Evolutionary conservation across 2,888 invertebrate species (phyloP).

Genomic region (Tigriopus californicus): DNA sequence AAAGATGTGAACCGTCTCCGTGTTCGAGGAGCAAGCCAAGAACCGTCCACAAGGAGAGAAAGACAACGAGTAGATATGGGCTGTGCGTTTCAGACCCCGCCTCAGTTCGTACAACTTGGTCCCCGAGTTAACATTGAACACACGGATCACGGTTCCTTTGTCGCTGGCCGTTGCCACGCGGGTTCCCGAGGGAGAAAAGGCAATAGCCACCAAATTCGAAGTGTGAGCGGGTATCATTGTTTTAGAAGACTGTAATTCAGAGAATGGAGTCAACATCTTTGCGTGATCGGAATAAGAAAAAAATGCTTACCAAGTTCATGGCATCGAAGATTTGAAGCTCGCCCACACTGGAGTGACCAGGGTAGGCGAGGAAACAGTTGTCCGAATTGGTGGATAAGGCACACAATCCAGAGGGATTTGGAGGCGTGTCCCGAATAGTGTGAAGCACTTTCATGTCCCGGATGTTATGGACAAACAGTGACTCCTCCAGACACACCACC

Average conservation of each 20-base stretch:
- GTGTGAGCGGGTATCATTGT: slow-evolving; percentile 94
- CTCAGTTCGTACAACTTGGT: slow-evolving; percentile 83
- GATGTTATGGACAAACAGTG: slow-evolving; percentile 94
- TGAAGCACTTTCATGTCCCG: slow-evolving; percentile 91
- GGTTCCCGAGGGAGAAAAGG: slow-evolving; percentile 36
- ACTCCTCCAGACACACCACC: slow-evolving; percentile 92
- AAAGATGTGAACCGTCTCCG: slow-evolving; percentile 93
- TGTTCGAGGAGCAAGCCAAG: slow-evolving; percentile 87
- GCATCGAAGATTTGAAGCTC: slow-evolving; percentile 62
- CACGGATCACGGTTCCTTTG: slow-evolving; percentile 91
- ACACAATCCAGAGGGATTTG: slow-evolving; percentile 77
- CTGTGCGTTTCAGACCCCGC: slow-evolving; percentile 56
- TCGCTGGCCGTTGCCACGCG: slow-evolving; percentile 57
- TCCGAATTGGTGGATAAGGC: slow-evolving; percentile 72
- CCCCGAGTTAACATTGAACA: slow-evolving; percentile 70
- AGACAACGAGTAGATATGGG: slow-evolving; percentile 39
- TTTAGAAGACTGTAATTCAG: slow-evolving; percentile 57
- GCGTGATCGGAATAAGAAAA: background rate
- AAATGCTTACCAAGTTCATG: slow-evolving; percentile 40
- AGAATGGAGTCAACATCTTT: background rate
- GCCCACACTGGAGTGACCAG: slow-evolving; percentile 7
- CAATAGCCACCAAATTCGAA: slow-evolving; percentile 79
- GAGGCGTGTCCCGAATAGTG: slow-evolving; percentile 91
- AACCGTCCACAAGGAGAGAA: slow-evolving; percentile 80
- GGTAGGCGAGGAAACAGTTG: slow-evolving; percentile 43